These are phyloP conservation scores for Seriola rivoliana DNA, from an alignment of 2,113 vertebrate genomes.

Conservation along the genomic window DNA sequence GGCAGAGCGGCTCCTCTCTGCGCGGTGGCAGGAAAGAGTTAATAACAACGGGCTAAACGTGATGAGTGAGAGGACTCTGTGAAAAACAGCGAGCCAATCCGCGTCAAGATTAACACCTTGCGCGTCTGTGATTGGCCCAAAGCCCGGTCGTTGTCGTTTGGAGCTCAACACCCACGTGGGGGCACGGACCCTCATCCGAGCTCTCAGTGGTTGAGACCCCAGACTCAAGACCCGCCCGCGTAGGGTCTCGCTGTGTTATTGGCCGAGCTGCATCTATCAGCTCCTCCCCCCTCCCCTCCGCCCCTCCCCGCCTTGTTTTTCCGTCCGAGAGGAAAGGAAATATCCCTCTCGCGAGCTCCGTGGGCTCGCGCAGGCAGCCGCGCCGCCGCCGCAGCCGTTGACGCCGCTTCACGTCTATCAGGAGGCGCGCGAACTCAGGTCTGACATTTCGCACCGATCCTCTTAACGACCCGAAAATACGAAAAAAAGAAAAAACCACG, in stretches of 20 bases:
- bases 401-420: constrained; percentile 70
- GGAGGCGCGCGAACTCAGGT: constrained; percentile 74
- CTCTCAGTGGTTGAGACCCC: constrained; percentile 64
- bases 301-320: constrained; percentile 75
- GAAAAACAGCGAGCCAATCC: constrained; percentile 82
- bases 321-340: constrained; percentile 82
- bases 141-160: constrained; percentile 58
- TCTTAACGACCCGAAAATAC: constrained; percentile 71
- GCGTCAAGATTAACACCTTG: constrained; percentile 81
- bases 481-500: constrained; percentile 33
- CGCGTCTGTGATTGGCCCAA: constrained; percentile 76
- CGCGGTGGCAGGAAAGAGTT: constrained; percentile 83
- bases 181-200: constrained; percentile 9
- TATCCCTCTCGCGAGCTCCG: constrained; percentile 75
- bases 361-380: constrained; percentile 69
- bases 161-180: constrained; percentile 84
- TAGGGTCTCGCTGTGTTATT: constrained; percentile 55
- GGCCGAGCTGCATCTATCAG: constrained; percentile 44
- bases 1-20: constrained; percentile 57
- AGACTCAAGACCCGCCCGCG: constrained; percentile 51
- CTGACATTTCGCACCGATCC: constrained; percentile 76
- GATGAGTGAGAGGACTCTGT: constrained; percentile 81
- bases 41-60: constrained; percentile 77
- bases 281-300: constrained; percentile 13
- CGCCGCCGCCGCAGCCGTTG: constrained; percentile 49